These are phyloP conservation scores for Lacerta bilineata DNA, from an alignment of 2,797 vertebrate species.

Conservation along the genomic window DNA sequence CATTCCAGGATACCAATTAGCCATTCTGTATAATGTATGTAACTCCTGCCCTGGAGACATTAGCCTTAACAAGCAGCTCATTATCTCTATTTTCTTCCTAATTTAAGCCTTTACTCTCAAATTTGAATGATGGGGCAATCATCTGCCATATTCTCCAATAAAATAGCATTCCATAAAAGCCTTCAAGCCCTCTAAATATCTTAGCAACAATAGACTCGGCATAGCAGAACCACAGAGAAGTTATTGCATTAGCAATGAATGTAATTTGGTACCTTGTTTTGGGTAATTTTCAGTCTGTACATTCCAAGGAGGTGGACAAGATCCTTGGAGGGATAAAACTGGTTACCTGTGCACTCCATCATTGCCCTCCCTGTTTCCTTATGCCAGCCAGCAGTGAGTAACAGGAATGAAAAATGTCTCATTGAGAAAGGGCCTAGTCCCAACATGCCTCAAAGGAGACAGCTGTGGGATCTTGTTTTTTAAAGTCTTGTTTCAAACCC, in stretches of 20 bases:
- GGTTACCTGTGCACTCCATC: background rate
- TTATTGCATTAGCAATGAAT: background rate
- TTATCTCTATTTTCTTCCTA: slow-evolving; percentile 2
- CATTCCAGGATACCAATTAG: slow-evolving; percentile 11
- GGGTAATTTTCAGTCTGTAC: background rate
- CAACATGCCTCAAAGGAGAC: no score
- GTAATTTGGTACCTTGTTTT: background rate
- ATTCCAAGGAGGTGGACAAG: background rate
- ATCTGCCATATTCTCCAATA: background rate
- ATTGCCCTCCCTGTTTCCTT: background rate
- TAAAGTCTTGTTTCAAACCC: no score
- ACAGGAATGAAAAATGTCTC: background rate
- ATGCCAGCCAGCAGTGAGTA: background rate
- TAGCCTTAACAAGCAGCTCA: background rate
- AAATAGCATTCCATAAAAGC: background rate
- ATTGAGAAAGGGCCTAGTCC: background rate
- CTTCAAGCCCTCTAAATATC: background rate
- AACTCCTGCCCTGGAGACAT: background rate
- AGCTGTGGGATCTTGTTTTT: no score
- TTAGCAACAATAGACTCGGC: background rate
- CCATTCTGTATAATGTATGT: background rate
- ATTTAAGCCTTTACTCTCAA: slow-evolving; percentile 6
- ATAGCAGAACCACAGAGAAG: background rate
- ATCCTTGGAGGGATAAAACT: background rate
- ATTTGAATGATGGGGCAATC: background rate